Evolutionary conservation across 2,888 invertebrate genomes (phyloP).

Genomic region (Mythimna impura): DNA sequence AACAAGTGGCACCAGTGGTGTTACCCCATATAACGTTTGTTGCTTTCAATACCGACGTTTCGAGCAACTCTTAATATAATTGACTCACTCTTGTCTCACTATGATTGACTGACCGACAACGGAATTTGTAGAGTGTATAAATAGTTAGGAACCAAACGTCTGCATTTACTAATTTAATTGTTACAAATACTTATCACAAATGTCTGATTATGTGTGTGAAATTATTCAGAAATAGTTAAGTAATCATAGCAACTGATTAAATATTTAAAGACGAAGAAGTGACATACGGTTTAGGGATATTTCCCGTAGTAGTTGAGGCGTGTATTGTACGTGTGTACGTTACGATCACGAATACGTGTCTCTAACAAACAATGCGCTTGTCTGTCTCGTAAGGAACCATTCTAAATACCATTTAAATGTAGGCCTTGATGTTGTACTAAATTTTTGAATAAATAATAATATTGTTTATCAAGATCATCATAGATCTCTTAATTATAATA

Average conservation of each 20-base stretch:
- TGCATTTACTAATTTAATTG: conserved; percentile 78
- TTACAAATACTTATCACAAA: conserved; percentile 67
- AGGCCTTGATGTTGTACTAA: conserved; percentile 51
- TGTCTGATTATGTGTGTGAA: conserved; percentile 55
- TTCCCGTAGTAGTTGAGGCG: conserved; percentile 41
- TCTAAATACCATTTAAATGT: conserved; percentile 32
- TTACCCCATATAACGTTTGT: conserved; percentile 44
- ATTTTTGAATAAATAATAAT: conserved; percentile 42
- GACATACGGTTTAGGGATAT: conserved; percentile 35
- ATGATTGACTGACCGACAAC: conserved; percentile 66
- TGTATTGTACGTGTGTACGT: background rate
- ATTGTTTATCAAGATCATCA: conserved; percentile 54
- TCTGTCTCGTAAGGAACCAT: conserved; percentile 17
- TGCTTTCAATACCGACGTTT: conserved; percentile 34
- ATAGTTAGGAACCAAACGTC: conserved; percentile 69
- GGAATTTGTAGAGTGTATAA: conserved; percentile 64
- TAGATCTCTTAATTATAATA: conserved; percentile 61
- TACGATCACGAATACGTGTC: conserved; percentile 6
- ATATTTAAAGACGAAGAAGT: conserved; percentile 26
- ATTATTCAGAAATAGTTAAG: conserved; percentile 51
- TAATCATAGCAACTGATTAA: conserved; percentile 43
- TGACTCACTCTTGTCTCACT: conserved; percentile 44
- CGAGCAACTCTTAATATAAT: conserved; percentile 46
- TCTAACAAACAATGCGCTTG: conserved; percentile 26
- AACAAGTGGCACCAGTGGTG: conserved; percentile 68